Conservation (phyloP, 2,113 vertebrate genomes). For the Tachycineta bicolor region DNA sequence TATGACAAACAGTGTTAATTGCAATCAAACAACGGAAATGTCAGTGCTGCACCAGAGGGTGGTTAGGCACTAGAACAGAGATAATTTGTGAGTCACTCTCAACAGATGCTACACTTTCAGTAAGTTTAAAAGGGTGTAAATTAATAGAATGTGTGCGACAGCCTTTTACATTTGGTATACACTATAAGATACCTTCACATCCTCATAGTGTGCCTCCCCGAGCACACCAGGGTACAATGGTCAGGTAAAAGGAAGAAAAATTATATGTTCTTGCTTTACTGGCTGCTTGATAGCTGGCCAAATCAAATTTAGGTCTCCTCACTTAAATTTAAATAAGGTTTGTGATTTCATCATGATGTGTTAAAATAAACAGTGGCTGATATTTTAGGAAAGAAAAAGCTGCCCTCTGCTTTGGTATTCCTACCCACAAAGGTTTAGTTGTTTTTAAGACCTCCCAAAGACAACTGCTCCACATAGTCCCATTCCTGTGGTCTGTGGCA, state of each 20-base stretch:
- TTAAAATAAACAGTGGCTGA: slow-evolving; percentile 14
- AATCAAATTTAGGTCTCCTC: neutral
- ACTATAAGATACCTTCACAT: neutral
- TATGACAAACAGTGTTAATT: neutral
- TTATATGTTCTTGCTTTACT: neutral
- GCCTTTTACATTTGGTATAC: neutral
- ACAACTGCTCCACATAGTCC: slow-evolving; percentile 13
- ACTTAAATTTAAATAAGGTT: neutral
- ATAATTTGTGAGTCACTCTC: neutral
- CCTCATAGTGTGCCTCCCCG: neutral
- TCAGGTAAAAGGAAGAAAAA: slow-evolving; percentile 12
- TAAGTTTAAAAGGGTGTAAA: neutral
- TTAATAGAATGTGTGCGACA: neutral
- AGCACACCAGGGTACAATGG: neutral
- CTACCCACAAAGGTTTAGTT: neutral
- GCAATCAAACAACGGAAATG: neutral
- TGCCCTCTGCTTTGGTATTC: neutral
- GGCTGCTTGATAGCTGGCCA: neutral
- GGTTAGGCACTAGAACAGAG: neutral
- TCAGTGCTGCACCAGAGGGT: neutral
- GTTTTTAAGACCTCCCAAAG: slow-evolving; percentile 44
- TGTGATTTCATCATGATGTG: neutral
- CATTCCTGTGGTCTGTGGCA: slow-evolving; percentile 60
- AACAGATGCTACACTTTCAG: neutral
- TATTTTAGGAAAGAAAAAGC: neutral